These are phyloP conservation scores for Acrocyrtus sp. DNA, from an alignment of 2,888 invertebrate species.

Conservation along the genomic window DNA sequence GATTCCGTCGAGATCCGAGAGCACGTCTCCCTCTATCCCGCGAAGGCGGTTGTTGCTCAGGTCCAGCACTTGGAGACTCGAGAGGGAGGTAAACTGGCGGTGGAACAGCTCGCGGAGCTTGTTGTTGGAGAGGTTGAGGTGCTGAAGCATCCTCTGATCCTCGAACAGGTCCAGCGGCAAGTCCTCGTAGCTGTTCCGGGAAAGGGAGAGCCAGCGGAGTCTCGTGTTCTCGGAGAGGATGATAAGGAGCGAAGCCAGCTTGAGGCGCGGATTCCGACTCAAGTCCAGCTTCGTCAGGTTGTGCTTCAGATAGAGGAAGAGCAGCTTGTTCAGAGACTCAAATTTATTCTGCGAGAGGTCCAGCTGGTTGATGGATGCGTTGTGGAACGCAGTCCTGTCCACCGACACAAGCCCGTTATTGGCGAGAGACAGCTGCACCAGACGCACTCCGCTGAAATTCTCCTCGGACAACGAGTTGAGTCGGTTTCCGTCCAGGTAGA, in stretches of 20 bases:
- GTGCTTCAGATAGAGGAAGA: conserved; percentile 58
- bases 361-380: conserved; percentile 75
- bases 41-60: conserved; percentile 79
- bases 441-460: conserved; percentile 65
- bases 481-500: conserved; percentile 79
- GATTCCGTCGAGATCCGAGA: conserved; percentile 71
- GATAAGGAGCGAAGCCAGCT: conserved; percentile 71
- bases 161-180: conserved; percentile 72
- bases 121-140: conserved; percentile 80
- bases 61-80: conserved; percentile 73
- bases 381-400: conserved; percentile 78
- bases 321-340: conserved; percentile 56
- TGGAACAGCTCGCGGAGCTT: conserved; percentile 72
- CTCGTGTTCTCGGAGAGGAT: conserved; percentile 68
- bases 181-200: conserved; percentile 71
- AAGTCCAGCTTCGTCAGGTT: conserved; percentile 63
- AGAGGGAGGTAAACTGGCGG: conserved; percentile 71
- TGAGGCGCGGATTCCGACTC: conserved; percentile 64
- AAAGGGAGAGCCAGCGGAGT: conserved; percentile 72
- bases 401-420: conserved; percentile 80
- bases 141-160: conserved; percentile 72
- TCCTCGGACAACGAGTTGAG: conserved; percentile 75
- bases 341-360: conserved; percentile 77
- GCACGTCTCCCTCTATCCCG: conserved; percentile 72
- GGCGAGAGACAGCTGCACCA: conserved; percentile 73